Percentiles rank a stretch among this genome's conserved stretches.
phyloP scores from a whole-genome alignment of 2,797 vertebrate genomes.

The Chanos chanos region DNA sequence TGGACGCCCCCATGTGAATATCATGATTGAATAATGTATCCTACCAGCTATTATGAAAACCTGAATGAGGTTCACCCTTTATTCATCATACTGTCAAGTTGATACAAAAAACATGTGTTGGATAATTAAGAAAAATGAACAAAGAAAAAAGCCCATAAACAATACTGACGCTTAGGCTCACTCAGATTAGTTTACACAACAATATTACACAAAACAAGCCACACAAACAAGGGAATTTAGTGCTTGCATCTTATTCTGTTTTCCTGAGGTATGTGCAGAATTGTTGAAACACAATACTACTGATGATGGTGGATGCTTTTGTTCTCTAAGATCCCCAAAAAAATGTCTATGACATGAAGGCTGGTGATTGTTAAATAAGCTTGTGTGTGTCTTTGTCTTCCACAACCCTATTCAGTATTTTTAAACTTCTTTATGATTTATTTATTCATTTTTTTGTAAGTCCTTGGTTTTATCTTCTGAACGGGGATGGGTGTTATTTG shows the following conservation, averaged over 20 bases:
- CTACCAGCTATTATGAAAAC: too few relatives aligned
- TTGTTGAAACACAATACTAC: constrained; percentile 34
- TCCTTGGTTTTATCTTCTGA: not conserved
- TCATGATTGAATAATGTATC: too few relatives aligned
- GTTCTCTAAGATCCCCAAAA: constrained; percentile 57
- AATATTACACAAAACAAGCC: too few relatives aligned
- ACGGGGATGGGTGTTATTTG: constrained; percentile 19
- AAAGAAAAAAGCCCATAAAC: too few relatives aligned
- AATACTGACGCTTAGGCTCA: too few relatives aligned
- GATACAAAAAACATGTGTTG: too few relatives aligned
- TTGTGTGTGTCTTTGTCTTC: constrained; percentile 50
- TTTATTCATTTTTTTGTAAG: not conserved
- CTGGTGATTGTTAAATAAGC: constrained; percentile 49
- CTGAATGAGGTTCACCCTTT: too few relatives aligned
- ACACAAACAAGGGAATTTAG: too few relatives aligned
- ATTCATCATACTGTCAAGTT: too few relatives aligned
- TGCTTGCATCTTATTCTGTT: not conserved
- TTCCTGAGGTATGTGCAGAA: not conserved
- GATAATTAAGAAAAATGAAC: too few relatives aligned
- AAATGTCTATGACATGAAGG: constrained; percentile 48
- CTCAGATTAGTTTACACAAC: too few relatives aligned
- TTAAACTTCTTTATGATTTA: constrained; percentile 14
- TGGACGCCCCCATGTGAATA: too few relatives aligned
- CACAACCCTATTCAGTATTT: constrained; percentile 39
- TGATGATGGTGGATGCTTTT: constrained; percentile 50